phyloP scores from a whole-genome alignment of 2,888 invertebrate species.

The Ornithoptera alexandrae region DNA sequence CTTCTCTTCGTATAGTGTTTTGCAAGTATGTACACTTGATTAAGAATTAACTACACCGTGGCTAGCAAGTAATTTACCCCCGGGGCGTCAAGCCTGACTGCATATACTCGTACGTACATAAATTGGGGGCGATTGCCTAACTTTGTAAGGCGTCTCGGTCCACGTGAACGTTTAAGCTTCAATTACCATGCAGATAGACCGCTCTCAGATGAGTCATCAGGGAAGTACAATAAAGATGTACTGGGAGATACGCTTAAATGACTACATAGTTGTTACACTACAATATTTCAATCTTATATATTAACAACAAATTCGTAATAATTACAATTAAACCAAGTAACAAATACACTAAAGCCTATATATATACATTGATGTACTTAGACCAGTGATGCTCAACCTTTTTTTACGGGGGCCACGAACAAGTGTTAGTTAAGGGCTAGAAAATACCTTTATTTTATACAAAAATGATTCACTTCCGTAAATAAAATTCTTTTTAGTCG shows the following conservation, averaged over 20 bases:
- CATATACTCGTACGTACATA: not conserved
- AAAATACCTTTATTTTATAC: no score
- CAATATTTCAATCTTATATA: no score
- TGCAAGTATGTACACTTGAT: not conserved
- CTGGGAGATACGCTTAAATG: not conserved
- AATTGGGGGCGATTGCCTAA: constrained; percentile 17
- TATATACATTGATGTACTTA: no score
- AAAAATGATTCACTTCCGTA: no score
- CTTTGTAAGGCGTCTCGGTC: constrained; percentile 15
- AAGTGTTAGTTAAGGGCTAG: no score
- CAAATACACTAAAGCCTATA: no score
- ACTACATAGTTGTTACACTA: not conserved
- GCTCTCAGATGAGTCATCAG: constrained; percentile 23
- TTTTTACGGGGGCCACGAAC: no score
- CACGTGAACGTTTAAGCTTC: constrained; percentile 30
- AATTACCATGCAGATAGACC: constrained; percentile 31
- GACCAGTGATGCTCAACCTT: no score
- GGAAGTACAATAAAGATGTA: not conserved
- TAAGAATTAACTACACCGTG: constrained; percentile 6
- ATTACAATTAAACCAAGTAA: no score
- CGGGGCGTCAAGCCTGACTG: not conserved
- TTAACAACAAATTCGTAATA: no score
- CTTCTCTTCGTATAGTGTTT: no score
- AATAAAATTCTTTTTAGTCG: no score
- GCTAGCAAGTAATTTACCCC: not conserved